A percentile compares a stretch with the other conserved stretches of the same genome.
phyloP scores from a whole-genome alignment of 2,888 invertebrate genomes.

The Rhodophaea formosa region DNA sequence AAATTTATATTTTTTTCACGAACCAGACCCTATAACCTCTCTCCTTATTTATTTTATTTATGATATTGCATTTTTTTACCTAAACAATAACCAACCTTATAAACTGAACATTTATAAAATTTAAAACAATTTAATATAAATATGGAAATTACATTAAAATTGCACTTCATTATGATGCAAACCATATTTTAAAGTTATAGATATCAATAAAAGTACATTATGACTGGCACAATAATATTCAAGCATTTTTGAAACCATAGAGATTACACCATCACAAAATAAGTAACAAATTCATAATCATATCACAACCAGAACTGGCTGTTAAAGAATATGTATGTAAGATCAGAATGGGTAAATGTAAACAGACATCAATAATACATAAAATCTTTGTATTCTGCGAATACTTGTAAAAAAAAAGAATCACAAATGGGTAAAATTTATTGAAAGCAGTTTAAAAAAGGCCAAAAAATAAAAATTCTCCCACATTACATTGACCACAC shows the following conservation, averaged over 20 bases:
- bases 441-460: no score
- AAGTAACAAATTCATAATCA: conserved; percentile 1
- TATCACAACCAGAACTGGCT: neutral
- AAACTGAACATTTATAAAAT: neutral
- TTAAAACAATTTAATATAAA: conserved; percentile 19
- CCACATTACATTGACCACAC: no score
- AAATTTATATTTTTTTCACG: conserved; percentile 23
- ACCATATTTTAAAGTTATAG: neutral
- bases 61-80: neutral
- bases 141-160: conserved; percentile 63
- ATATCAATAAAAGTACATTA: neutral
- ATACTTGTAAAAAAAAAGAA: no score
- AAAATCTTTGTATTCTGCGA: neutral
- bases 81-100: neutral
- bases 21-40: conserved; percentile 40
- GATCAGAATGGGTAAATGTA: neutral
- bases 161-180: conserved; percentile 23
- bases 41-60: conserved; percentile 28
- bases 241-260: conserved; percentile 11
- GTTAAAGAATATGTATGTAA: neutral
- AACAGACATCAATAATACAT: neutral
- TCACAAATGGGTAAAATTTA: no score
- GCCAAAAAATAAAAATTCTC: no score
- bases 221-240: conserved; percentile 10
- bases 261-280: conserved; percentile 13